A percentile compares a stretch with the other conserved stretches of the same genome.
These are phyloP conservation scores for Irena cyanogastra DNA, from an alignment of 2,113 vertebrate species.

Conservation along the genomic window DNA sequence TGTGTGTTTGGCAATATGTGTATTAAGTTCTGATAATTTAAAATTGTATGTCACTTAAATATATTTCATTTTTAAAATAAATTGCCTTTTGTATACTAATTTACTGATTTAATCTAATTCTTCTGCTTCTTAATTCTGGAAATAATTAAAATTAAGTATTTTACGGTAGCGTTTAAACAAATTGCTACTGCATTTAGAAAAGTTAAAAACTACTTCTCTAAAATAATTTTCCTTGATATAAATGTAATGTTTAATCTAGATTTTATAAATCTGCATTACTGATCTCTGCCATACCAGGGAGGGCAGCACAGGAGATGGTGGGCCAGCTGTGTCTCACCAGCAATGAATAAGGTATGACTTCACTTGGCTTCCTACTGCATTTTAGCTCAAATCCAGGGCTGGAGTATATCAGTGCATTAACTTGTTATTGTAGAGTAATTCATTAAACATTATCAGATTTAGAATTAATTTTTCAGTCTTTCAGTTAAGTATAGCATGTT, in stretches of 20 bases:
- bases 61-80: background rate
- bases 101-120: background rate
- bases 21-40: background rate
- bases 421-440: background rate
- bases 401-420: background rate
- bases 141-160: background rate
- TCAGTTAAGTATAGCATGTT: background rate
- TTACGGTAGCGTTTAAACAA: background rate
- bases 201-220: background rate
- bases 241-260: background rate
- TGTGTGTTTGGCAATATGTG: background rate
- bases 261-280: background rate
- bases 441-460: background rate
- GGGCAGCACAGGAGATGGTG: background rate
- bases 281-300: background rate
- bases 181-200: background rate
- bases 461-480: background rate
- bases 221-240: background rate
- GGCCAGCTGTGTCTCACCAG: background rate
- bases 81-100: background rate
- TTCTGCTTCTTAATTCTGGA: background rate
- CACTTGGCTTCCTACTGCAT: background rate
- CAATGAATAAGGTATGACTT: background rate
- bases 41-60: background rate
- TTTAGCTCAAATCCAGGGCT: background rate